Percentiles rank a stretch among this genome's conserved stretches.
phyloP scores from a whole-genome alignment of 2,797 vertebrate genomes.

The Telmatherina bonti region DNA sequence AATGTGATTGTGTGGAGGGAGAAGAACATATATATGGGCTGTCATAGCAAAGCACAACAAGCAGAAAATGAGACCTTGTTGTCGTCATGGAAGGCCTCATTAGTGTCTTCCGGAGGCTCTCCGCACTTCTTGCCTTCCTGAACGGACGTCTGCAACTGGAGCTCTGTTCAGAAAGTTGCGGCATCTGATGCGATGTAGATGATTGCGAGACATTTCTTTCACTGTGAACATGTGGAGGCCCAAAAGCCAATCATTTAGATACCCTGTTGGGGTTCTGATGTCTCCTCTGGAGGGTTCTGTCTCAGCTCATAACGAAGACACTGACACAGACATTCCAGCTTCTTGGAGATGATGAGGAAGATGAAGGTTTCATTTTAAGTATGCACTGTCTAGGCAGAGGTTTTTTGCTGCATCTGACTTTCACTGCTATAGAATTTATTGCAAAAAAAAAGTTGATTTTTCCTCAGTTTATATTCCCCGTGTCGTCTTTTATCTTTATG shows the following conservation, averaged over 20 bases:
- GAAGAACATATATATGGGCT: constrained; percentile 18
- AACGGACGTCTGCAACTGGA: constrained; percentile 35
- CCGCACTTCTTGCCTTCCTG: constrained; percentile 5
- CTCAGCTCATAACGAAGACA: constrained; percentile 20
- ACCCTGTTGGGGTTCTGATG: constrained; percentile 13
- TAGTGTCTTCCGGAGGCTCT: constrained; percentile 51
- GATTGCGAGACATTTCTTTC: constrained; percentile 33
- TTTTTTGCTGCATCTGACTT: constrained; percentile 31
- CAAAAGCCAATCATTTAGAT: constrained; percentile 43
- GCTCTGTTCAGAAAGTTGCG: constrained; percentile 17
- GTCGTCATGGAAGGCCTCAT: constrained; percentile 51
- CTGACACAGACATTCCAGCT: constrained; percentile 22
- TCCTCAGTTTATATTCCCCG: constrained; percentile 28
- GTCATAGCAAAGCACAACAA: constrained; percentile 40
- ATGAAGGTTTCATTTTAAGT: constrained; percentile 33
- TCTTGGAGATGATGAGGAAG: constrained; percentile 24
- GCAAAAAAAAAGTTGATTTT: too few relatives aligned
- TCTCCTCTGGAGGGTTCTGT: constrained; percentile 32
- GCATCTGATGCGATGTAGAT: constrained; percentile 34
- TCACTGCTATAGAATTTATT: constrained; percentile 32
- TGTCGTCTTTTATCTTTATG: constrained; percentile 50
- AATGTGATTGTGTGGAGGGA: constrained; percentile 19
- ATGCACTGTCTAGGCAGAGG: constrained; percentile 7
- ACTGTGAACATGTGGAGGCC: constrained; percentile 22
- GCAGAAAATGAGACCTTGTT: constrained; percentile 34